Conservation (phyloP, 1,140 invertebrate genomes). For the Cyclina sinensis region DNA sequence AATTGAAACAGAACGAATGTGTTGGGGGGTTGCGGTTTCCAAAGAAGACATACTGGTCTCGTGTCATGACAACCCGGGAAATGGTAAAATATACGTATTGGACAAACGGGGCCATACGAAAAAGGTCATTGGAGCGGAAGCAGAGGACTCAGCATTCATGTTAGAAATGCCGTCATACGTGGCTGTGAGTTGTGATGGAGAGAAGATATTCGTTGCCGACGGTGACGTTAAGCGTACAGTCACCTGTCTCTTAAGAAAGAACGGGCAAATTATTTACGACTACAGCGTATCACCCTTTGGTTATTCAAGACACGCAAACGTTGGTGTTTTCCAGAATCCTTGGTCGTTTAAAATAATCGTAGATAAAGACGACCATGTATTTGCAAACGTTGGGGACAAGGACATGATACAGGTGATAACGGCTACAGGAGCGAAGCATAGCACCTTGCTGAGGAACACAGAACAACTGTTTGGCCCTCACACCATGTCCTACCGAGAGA, state of each 20-base stretch:
- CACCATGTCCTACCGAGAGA: conserved; percentile 61
- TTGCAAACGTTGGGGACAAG: conserved; percentile 60
- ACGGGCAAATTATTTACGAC: conserved; percentile 56
- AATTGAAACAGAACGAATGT: conserved; percentile 62
- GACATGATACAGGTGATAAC: conserved; percentile 64
- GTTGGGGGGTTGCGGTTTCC: conserved; percentile 49
- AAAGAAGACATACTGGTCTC: conserved; percentile 45
- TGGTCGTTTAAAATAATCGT: conserved; percentile 64
- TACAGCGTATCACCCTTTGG: conserved; percentile 45
- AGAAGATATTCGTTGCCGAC: conserved; percentile 54
- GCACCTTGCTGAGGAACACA: conserved; percentile 42
- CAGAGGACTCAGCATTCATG: conserved; percentile 18
- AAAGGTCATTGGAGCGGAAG: conserved; percentile 48
- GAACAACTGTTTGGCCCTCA: conserved; percentile 59
- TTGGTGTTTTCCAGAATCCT: conserved; percentile 30
- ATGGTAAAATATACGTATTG: conserved; percentile 54
- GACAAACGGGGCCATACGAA: conserved; percentile 59
- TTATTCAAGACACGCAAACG: conserved; percentile 26
- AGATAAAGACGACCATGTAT: conserved; percentile 55
- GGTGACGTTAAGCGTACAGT: conserved; percentile 52
- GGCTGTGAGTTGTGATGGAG: conserved; percentile 40
- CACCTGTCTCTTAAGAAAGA: conserved; percentile 50
- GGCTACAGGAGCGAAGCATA: conserved; percentile 35
- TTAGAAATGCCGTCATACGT: conserved; percentile 57
- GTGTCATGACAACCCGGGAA: conserved; percentile 57